Base-by-base conservation (phyloP, 2,797 vertebrate genomes). In the Scarus forsteni region DNA sequence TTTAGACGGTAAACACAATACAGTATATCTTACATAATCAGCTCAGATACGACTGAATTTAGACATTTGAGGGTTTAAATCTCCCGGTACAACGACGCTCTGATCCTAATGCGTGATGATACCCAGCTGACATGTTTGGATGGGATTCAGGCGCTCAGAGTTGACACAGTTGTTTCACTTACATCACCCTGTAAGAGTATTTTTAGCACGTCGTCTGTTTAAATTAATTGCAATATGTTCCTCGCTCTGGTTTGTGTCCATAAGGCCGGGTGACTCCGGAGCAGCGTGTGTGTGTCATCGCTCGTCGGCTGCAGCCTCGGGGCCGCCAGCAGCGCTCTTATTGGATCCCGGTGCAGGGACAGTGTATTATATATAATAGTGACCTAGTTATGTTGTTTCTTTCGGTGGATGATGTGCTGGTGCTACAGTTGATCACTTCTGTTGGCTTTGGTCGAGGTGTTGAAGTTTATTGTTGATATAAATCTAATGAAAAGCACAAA, bases 281-380 rank as follows among this genome's bases (percentile, higher is more conserved):
- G 27, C 39, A 39, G 27, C n/a, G n/a, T 10, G 63, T 19, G 42
- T 44, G 38, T 67, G 66, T 56, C 49, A 18, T 42, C 51, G 10
- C 6, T 27, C 18, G 19, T 36, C 15, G 35, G 53, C 73, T 35
- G 36, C 44, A 9, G 56, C 74, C 49, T 18, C 6, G 0, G 57
- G 62, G 38, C 38, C 9, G 5, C 43, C 38, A 12, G 11, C 58
- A 10, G 49, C 1, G 6, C 70, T 39, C 60, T 44, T 44, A 61
- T 53, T 65, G 48, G 59, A 45, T 60, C 53, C 54, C 27, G 39
- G 36, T 53, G 35, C 19, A 51, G 51, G 44, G 45, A 52, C 60
- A 9, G 63, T 40, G n/a, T n/a, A 38, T 57, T 71, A 49, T 67
- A 61, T 63, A 36, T 45, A 65, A 50, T 45, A 48, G 34, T 40